A percentile compares a stretch with the other conserved stretches of the same genome.
Evolutionary conservation across 2,888 invertebrate species (phyloP).

Genomic region (Nyleta sp.): DNA sequence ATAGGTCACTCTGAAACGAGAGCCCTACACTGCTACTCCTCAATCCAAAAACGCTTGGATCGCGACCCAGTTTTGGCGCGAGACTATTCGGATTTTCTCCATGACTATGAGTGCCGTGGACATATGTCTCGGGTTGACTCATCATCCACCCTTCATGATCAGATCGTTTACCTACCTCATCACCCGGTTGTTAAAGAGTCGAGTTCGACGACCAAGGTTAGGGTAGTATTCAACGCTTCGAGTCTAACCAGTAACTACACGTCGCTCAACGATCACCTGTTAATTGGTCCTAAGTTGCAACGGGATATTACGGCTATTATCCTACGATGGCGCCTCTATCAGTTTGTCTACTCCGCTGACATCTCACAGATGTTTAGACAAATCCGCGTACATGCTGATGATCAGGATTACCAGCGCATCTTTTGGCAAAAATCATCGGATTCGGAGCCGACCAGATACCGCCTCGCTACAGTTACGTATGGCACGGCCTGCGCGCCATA

Average conservation of each 20-base stretch:
- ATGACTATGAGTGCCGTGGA: too few relatives aligned
- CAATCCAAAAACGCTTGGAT: too few relatives aligned
- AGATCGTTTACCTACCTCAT: conserved; percentile 38
- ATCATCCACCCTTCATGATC: too few relatives aligned
- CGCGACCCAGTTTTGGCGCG: too few relatives aligned
- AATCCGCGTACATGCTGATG: neutral
- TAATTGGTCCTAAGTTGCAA: too few relatives aligned
- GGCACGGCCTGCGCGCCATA: neutral
- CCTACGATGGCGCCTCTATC: conserved; percentile 8
- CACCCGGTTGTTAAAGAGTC: conserved; percentile 21
- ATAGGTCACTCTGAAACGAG: too few relatives aligned
- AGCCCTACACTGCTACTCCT: too few relatives aligned
- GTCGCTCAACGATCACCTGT: conserved; percentile 11
- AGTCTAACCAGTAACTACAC: conserved; percentile 22
- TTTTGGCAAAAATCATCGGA: too few relatives aligned
- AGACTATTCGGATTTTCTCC: too few relatives aligned
- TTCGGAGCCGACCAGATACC: neutral
- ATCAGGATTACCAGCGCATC: conserved; percentile 28
- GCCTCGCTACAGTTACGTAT: neutral
- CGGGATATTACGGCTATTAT: conserved; percentile 8
- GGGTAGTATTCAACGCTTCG: conserved; percentile 46
- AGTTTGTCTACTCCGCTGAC: neutral
- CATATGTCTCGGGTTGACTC: too few relatives aligned
- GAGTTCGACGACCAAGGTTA: conserved; percentile 6
- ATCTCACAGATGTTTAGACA: conserved; percentile 35